phyloP scores from a whole-genome alignment of 1,140 invertebrate species.

The Planococcus citri region DNA sequence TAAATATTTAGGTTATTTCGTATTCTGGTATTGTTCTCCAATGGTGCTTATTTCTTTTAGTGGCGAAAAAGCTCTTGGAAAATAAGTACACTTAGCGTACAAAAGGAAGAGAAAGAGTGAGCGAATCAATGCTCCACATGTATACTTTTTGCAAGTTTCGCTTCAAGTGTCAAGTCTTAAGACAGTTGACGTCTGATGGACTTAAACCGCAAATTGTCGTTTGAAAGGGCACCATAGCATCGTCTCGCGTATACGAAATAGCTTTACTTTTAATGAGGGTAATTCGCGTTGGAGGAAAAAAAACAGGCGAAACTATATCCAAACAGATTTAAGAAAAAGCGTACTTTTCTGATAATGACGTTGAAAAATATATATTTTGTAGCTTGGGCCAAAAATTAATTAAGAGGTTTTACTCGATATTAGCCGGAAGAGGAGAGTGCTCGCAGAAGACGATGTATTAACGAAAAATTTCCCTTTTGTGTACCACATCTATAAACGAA shows the following conservation, averaged over 20 bases:
- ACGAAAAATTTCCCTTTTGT: background rate
- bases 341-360: background rate
- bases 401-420: background rate
- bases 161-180: background rate
- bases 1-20: too few relatives aligned
- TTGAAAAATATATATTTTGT: background rate
- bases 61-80: too few relatives aligned
- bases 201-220: background rate
- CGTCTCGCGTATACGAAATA: background rate
- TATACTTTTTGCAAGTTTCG: background rate
- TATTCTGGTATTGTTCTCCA: too few relatives aligned
- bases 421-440: too few relatives aligned
- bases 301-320: background rate
- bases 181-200: background rate
- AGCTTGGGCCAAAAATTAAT: background rate
- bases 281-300: background rate
- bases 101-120: too few relatives aligned
- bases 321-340: background rate
- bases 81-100: too few relatives aligned
- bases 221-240: too few relatives aligned
- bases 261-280: background rate
- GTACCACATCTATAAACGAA: too few relatives aligned
- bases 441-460: background rate
- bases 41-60: too few relatives aligned
- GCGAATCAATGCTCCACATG: conserved; percentile 1